Conservation (phyloP, 2,888 invertebrate genomes). For the Geophilus truncorum region DNA sequence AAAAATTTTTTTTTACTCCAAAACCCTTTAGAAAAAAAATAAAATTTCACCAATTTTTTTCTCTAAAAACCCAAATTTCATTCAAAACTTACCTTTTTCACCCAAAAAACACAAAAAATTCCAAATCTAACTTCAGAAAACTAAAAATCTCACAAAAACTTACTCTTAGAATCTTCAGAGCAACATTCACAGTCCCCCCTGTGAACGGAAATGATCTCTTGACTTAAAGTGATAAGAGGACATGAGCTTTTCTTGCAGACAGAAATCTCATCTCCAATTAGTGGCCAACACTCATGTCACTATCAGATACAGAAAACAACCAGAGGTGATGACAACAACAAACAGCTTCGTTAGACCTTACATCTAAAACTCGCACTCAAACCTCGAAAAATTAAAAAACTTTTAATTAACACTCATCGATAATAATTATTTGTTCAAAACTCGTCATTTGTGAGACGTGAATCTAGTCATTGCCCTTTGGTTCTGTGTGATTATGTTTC, state of each 20-base stretch:
- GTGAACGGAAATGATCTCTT: slow-evolving; percentile 19
- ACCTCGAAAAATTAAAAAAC: no score
- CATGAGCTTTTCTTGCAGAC: background rate
- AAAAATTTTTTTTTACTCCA: no score
- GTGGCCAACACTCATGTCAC: background rate
- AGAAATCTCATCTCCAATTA: background rate
- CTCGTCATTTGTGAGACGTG: background rate
- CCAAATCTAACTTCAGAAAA: no score
- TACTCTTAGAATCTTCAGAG: background rate
- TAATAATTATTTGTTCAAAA: background rate
- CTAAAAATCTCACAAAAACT: no score
- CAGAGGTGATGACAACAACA: no score
- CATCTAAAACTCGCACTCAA: no score
- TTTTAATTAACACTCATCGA: no score
- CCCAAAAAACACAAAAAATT: no score
- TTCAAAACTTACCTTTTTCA: background rate
- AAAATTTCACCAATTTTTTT: background rate
- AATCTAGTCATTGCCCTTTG: background rate
- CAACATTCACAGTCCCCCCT: background rate
- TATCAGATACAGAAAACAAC: background rate
- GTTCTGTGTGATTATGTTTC: background rate
- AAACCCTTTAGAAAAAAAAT: no score
- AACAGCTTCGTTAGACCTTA: no score
- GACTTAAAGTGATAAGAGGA: background rate
- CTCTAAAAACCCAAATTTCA: no score